phyloP scores from a whole-genome alignment of 1,140 invertebrate genomes.

The Drosophila athabasca region DNA sequence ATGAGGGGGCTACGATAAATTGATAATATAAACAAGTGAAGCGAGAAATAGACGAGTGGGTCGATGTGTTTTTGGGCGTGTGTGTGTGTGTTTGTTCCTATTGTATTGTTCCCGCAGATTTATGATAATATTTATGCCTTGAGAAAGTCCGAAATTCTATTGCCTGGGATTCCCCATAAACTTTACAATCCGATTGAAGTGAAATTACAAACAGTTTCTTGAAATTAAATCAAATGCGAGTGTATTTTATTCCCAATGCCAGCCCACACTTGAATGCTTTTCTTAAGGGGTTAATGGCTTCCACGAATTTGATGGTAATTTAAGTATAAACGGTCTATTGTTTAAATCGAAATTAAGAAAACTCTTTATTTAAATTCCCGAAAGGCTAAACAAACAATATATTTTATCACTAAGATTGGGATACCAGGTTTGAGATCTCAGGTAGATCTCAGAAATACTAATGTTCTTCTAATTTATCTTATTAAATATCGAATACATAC shows the following conservation, averaged over 20 bases:
- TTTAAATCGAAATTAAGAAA: neutral
- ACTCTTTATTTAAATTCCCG: conserved; percentile 2
- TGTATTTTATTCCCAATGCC: conserved; percentile 13
- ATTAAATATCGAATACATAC: too few relatives aligned
- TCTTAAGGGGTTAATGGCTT: conserved; percentile 2
- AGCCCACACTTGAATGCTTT: conserved; percentile 9
- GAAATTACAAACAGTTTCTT: conserved; percentile 45
- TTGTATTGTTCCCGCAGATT: conserved; percentile 45
- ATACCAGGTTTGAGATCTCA: neutral
- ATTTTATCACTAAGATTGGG: too few relatives aligned
- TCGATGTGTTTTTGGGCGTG: conserved; percentile 23
- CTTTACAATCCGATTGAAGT: conserved; percentile 58
- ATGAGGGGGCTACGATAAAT: conserved; percentile 34
- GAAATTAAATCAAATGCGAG: conserved; percentile 26
- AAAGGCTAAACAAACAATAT: neutral
- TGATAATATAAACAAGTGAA: conserved; percentile 58
- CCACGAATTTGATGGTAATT: conserved; percentile 17
- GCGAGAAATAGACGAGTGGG: conserved; percentile 35
- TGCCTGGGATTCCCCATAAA: conserved; percentile 54
- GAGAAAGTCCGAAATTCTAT: conserved; percentile 52
- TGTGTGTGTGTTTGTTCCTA: neutral
- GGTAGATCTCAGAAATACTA: too few relatives aligned
- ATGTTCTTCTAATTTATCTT: too few relatives aligned
- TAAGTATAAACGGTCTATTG: conserved; percentile 27
- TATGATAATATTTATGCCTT: conserved; percentile 60